Evolutionary conservation across 2,888 invertebrate species (phyloP).

Genomic region (Monoplex corrugatus): DNA sequence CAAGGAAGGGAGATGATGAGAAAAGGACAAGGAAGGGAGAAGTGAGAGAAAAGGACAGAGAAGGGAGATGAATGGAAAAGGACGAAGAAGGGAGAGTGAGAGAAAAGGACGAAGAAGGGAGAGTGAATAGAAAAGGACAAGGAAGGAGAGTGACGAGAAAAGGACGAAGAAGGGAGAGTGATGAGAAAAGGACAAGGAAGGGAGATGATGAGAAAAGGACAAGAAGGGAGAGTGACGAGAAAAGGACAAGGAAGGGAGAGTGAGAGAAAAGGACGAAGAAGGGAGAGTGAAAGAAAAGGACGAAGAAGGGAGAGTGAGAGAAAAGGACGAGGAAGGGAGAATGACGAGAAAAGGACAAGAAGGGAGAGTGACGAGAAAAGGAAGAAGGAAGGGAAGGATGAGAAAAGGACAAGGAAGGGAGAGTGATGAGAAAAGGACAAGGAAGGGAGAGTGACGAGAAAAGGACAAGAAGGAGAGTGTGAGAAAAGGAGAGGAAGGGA

Average conservation of each 20-base stretch:
- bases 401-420: neutral
- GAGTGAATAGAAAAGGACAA: neutral
- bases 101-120: too few relatives aligned
- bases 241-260: neutral
- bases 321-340: neutral
- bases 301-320: neutral
- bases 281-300: neutral
- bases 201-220: neutral
- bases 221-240: neutral
- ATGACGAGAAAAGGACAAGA: neutral
- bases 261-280: neutral
- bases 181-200: neutral
- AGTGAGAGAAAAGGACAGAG: too few relatives aligned
- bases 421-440: neutral
- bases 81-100: too few relatives aligned
- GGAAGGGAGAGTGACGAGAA: too few relatives aligned
- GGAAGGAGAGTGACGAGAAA: neutral
- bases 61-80: too few relatives aligned
- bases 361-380: neutral
- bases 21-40: too few relatives aligned
- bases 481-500: neutral
- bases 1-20: too few relatives aligned
- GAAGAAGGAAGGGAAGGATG: neutral
- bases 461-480: neutral
- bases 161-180: neutral